Evolutionary conservation across 2,113 vertebrate genomes (phyloP).

Genomic region (Nanorana parkeri): DNA sequence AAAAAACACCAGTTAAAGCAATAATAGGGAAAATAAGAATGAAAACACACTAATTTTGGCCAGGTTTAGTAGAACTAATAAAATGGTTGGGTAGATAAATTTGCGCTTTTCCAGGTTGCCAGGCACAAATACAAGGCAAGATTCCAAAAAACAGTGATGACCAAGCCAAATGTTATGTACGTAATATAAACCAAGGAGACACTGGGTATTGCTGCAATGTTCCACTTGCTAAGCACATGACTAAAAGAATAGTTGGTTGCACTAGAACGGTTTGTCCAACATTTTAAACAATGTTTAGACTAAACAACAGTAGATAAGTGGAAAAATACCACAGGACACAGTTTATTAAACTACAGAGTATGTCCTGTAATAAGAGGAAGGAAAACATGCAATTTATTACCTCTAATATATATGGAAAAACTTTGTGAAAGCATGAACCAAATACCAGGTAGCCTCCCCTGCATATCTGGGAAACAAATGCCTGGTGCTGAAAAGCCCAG

Average conservation of each 20-base stretch:
- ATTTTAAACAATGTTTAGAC: too few species aligned
- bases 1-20: neutral
- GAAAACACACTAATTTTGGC: slow-evolving; percentile 1
- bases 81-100: slow-evolving; percentile 12
- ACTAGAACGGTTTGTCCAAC: too few species aligned
- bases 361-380: too few species aligned
- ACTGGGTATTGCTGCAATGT: neutral
- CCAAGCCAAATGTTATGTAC: neutral
- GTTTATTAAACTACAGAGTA: too few species aligned
- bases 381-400: too few species aligned
- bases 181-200: neutral
- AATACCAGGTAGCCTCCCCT: too few species aligned
- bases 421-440: too few species aligned
- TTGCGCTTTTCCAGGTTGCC: slow-evolving; percentile 20
- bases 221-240: neutral
- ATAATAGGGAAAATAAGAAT: neutral
- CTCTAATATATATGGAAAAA: too few species aligned
- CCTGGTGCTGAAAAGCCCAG: too few species aligned
- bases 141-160: neutral
- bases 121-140: slow-evolving; percentile 16
- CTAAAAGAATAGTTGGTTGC: neutral
- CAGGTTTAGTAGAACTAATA: slow-evolving; percentile 10
- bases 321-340: too few species aligned
- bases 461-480: too few species aligned
- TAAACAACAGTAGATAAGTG: too few species aligned